These are phyloP conservation scores for Piaya cayana DNA, from an alignment of 2,113 vertebrate genomes.

Conservation along the genomic window DNA sequence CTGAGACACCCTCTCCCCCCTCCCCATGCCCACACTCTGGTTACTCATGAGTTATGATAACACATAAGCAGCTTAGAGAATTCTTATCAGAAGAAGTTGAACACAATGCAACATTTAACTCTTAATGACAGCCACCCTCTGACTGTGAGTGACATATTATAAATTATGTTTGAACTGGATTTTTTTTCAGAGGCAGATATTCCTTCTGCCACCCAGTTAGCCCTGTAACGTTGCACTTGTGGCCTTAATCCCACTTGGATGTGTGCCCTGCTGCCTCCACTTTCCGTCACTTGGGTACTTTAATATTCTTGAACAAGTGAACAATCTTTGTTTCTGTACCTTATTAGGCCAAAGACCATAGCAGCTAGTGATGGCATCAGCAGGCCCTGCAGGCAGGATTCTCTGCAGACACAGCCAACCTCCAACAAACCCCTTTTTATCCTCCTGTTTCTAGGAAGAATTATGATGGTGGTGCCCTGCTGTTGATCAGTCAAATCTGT, in stretches of 20 bases:
- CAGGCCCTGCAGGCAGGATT: slow-evolving; percentile 79
- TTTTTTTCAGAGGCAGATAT: slow-evolving; percentile 55
- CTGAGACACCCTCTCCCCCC: background rate
- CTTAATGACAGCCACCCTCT: slow-evolving; percentile 70
- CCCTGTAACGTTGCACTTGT: slow-evolving; percentile 70
- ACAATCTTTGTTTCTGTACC: slow-evolving; percentile 84
- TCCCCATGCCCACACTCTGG: background rate
- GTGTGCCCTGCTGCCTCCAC: slow-evolving; percentile 73
- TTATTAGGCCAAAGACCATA: slow-evolving; percentile 80
- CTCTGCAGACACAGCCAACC: slow-evolving; percentile 81
- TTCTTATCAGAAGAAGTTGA: slow-evolving; percentile 57
- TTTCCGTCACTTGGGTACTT: slow-evolving; percentile 71
- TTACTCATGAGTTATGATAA: slow-evolving; percentile 61
- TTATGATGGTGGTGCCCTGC: slow-evolving; percentile 82
- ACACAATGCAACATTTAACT: slow-evolving; percentile 63
- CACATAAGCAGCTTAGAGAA: slow-evolving; percentile 68
- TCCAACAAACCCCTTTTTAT: slow-evolving; percentile 91
- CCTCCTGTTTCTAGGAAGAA: slow-evolving; percentile 84
- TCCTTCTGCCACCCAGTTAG: slow-evolving; percentile 69
- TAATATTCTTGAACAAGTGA: slow-evolving; percentile 76
- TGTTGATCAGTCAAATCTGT: slow-evolving; percentile 84
- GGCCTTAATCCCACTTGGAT: slow-evolving; percentile 80
- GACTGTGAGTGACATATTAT: slow-evolving; percentile 67
- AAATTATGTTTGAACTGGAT: slow-evolving; percentile 71
- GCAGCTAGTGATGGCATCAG: slow-evolving; percentile 79